Percentiles rank a stretch among this genome's conserved stretches.
phyloP scores from a whole-genome alignment of 1,140 invertebrate genomes.

The Drosophila neocordata region DNA sequence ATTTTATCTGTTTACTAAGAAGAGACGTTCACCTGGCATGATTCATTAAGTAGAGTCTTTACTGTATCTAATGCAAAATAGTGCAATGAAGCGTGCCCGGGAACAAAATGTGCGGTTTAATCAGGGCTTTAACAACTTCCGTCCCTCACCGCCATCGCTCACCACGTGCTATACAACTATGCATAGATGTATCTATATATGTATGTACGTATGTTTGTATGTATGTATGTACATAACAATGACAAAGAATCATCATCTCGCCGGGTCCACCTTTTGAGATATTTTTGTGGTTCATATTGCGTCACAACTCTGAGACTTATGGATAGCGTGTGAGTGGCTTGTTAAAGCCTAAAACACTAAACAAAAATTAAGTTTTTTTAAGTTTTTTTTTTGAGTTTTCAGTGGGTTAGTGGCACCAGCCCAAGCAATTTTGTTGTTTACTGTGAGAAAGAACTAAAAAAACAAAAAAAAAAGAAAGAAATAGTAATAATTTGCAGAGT shows the following conservation, averaged over 20 bases:
- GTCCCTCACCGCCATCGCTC: conserved; percentile 41
- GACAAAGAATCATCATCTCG: neutral
- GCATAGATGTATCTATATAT: no score
- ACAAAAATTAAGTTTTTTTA: conserved; percentile 43
- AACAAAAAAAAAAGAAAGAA: conserved; percentile 29
- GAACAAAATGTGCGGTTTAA: conserved; percentile 59
- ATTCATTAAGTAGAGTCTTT: no score
- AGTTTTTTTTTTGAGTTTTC: neutral
- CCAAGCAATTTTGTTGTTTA: conserved; percentile 38
- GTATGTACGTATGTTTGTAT: no score
- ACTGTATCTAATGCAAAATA: conserved; percentile 40
- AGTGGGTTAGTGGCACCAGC: conserved; percentile 74
- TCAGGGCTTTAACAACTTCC: conserved; percentile 70
- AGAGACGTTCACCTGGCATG: no score
- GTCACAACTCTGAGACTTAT: conserved; percentile 39
- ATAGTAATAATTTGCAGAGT: conserved; percentile 30
- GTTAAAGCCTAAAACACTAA: conserved; percentile 44
- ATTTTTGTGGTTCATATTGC: conserved; percentile 56
- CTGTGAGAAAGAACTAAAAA: conserved; percentile 47
- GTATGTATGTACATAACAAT: neutral
- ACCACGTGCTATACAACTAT: conserved; percentile 3
- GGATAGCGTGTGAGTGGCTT: conserved; percentile 59
- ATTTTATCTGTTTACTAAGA: no score
- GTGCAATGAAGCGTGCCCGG: conserved; percentile 63
- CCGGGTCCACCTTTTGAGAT: conserved; percentile 24